phyloP scores from a whole-genome alignment of 2,113 vertebrate species.

The Psittacara wagleri region DNA sequence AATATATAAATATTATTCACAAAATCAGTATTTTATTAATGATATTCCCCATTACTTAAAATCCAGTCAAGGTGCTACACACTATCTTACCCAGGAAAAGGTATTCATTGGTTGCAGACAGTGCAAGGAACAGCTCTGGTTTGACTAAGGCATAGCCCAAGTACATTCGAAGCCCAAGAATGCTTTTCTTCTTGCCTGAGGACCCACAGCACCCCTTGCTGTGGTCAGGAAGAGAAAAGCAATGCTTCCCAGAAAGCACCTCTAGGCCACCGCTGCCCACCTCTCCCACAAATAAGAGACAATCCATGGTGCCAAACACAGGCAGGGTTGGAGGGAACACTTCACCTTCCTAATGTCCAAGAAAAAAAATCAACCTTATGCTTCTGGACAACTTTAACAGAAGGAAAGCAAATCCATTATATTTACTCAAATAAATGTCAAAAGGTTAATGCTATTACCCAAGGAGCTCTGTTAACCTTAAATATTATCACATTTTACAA shows the following conservation, averaged over 20 bases:
- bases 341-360: background rate
- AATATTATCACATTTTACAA: background rate
- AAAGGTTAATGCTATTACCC: background rate
- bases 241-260: background rate
- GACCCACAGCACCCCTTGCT: background rate
- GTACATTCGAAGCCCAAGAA: background rate
- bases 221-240: background rate
- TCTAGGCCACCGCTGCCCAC: accelerated
- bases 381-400: background rate
- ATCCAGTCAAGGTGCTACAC: background rate
- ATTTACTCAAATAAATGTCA: background rate
- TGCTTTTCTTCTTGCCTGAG: accelerated
- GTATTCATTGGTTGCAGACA: background rate
- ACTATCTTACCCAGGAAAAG: background rate
- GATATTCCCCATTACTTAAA: background rate
- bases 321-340: background rate
- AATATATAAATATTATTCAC: background rate
- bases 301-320: accelerated
- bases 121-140: background rate
- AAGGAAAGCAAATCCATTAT: background rate
- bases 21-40: background rate
- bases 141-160: background rate
- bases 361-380: background rate
- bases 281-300: background rate
- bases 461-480: background rate